A percentile compares a stretch with the other conserved stretches of the same genome.
phyloP scores from a whole-genome alignment of 2,113 vertebrate genomes.

The Gymnobelideus leadbeateri region DNA sequence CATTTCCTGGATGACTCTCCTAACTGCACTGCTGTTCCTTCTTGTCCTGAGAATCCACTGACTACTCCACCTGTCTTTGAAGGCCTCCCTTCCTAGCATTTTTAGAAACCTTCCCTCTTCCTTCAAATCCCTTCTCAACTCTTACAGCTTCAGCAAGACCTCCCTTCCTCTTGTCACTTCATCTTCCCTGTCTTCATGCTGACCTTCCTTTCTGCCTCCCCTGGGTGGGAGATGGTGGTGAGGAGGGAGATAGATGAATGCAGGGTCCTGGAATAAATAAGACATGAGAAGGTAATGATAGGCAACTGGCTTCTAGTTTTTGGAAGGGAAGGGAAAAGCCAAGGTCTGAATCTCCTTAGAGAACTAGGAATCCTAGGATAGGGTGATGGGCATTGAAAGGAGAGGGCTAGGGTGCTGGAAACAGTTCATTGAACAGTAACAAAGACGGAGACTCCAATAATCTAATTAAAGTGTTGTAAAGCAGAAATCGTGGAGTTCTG shows the following conservation, averaged over 20 bases:
- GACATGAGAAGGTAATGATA: background rate
- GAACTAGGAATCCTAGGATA: background rate
- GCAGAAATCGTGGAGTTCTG: background rate
- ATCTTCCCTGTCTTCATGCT: background rate
- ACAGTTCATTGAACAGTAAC: background rate
- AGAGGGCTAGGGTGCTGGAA: background rate
- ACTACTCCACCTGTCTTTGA: background rate
- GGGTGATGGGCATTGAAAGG: background rate
- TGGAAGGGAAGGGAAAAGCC: background rate
- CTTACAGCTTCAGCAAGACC: background rate
- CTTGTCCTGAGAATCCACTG: background rate
- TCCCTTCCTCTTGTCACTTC: background rate
- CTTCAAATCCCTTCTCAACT: background rate
- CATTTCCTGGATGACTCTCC: background rate
- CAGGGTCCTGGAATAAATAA: background rate
- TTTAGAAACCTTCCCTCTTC: background rate
- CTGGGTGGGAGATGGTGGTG: background rate
- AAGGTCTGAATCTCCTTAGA: background rate
- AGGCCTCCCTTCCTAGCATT: background rate
- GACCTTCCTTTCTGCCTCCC: too few relatives aligned
- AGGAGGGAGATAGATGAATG: background rate
- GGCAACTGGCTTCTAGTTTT: background rate
- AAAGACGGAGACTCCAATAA: background rate
- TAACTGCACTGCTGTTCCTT: background rate
- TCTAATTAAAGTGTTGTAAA: background rate